Percentiles rank a stretch among this genome's conserved stretches.
phyloP scores from a whole-genome alignment of 2,113 vertebrate genomes.

The Nesoenas mayeri region DNA sequence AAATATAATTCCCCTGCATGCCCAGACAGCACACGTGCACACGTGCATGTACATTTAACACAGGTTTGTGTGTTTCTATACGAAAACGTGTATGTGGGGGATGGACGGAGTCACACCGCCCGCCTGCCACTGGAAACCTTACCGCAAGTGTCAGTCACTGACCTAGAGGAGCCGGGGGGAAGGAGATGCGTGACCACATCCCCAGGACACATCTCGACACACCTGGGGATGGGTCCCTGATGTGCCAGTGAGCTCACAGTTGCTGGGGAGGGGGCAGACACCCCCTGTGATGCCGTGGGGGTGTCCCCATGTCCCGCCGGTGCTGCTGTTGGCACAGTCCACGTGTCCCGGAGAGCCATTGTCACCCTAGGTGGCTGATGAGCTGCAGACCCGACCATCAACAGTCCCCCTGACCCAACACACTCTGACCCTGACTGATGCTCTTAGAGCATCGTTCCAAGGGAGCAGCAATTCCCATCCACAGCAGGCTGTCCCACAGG shows the following conservation, averaged over 20 bases:
- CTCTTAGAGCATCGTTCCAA: neutral
- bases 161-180: neutral
- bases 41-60: rapidly evolving
- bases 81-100: rapidly evolving
- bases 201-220: neutral
- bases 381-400: neutral
- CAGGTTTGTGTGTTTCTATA: neutral
- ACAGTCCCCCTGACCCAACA: neutral
- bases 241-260: neutral
- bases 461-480: neutral
- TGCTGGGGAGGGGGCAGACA: neutral
- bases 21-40: neutral
- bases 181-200: neutral
- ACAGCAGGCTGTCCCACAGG: rapidly evolving
- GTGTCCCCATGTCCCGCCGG: rapidly evolving
- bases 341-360: rapidly evolving
- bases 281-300: too few relatives aligned
- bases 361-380: neutral
- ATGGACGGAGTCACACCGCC: neutral
- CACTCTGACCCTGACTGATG: neutral
- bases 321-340: neutral
- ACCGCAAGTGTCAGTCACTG: neutral
- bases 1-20: neutral
- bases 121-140: neutral
- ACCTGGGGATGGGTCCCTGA: neutral